A percentile compares a stretch with the other conserved stretches of the same genome.
Evolutionary conservation across 2,888 invertebrate genomes (phyloP).

Genomic region (Pyrochroa serraticornis): DNA sequence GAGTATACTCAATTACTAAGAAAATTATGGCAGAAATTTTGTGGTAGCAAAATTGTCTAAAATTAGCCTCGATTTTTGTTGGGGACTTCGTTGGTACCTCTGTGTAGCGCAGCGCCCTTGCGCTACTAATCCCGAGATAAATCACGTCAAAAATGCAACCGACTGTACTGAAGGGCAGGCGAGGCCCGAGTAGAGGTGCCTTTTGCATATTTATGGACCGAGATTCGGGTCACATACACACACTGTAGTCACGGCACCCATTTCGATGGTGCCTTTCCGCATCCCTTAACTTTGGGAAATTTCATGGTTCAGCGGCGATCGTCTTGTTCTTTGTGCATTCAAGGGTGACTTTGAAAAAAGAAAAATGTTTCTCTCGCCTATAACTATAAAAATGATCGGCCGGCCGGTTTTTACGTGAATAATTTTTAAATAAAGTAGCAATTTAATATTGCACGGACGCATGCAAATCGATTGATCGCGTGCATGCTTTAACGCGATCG

Average conservation of each 20-base stretch:
- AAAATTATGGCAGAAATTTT: too few species aligned
- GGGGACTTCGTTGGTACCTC: too few species aligned
- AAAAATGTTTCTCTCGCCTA: not conserved
- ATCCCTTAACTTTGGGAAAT: constrained; percentile 28
- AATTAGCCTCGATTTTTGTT: too few species aligned
- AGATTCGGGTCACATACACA: constrained; percentile 5
- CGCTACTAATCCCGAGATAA: constrained; percentile 45
- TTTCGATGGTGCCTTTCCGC: constrained; percentile 22
- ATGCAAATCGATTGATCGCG: constrained; percentile 20
- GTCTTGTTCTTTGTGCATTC: not conserved
- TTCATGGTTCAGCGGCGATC: constrained; percentile 19
- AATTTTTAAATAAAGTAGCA: constrained; percentile 41
- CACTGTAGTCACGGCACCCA: not conserved
- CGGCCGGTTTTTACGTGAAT: not conserved
- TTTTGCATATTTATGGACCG: constrained; percentile 21
- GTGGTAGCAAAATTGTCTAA: too few species aligned
- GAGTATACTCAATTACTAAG: too few species aligned
- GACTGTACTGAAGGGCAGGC: constrained; percentile 28
- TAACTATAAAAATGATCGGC: not conserved
- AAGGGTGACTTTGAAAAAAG: not conserved
- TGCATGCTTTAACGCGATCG: constrained; percentile 6
- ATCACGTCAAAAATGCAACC: constrained; percentile 33
- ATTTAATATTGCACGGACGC: constrained; percentile 46
- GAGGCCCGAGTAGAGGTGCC: constrained; percentile 2
- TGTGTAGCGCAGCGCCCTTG: constrained; percentile 40